These are phyloP conservation scores for Rotaria magnacalcarata DNA, from an alignment of 2,888 invertebrate genomes.

Conservation along the genomic window DNA sequence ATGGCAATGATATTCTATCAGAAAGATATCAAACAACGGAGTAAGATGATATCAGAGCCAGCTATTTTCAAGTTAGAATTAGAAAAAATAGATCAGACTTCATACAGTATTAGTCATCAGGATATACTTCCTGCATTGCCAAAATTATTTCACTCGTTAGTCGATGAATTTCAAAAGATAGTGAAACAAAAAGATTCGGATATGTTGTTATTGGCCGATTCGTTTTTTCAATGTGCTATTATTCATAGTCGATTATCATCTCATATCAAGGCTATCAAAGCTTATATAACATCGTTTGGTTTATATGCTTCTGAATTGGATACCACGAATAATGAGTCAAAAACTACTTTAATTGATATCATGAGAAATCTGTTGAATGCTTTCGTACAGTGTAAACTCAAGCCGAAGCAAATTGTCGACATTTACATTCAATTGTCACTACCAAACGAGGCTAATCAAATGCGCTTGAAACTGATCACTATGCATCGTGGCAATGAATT, in stretches of 20 bases:
- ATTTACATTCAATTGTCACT: neutral
- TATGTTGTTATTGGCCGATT: neutral
- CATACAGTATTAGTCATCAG: neutral
- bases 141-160: neutral
- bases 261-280: neutral
- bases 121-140: neutral
- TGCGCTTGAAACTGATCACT: neutral
- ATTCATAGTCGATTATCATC: neutral
- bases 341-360: neutral
- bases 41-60: neutral
- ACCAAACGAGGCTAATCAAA: neutral
- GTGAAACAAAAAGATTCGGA: neutral
- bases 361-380: neutral
- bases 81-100: neutral
- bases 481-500: slow-evolving; percentile 6
- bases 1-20: neutral
- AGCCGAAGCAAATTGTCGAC: neutral
- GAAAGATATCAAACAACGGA: neutral
- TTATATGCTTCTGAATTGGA: neutral
- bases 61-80: neutral
- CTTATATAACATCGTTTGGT: neutral
- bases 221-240: neutral
- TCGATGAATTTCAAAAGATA: neutral
- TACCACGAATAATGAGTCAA: neutral
- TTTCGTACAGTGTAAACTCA: neutral